Evolutionary conservation across 2,113 vertebrate genomes (phyloP).

Genomic region (Callospermophilus lateralis): DNA sequence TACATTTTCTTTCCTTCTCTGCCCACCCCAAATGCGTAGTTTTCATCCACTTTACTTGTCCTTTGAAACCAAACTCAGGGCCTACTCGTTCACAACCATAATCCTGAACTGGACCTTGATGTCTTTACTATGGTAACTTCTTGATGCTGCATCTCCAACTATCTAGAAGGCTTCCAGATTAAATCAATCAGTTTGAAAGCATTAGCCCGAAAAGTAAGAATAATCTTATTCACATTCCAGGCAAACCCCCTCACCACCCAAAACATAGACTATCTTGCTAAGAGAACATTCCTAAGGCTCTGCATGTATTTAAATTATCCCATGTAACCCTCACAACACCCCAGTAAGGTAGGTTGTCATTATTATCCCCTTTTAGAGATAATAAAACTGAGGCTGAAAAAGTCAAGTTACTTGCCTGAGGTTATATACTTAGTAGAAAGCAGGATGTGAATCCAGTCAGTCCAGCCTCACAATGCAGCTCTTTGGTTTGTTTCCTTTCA

Average conservation of each 20-base stretch:
- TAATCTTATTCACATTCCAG: not conserved
- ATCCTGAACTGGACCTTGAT: not conserved
- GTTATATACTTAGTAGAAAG: not conserved
- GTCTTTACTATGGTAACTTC: not conserved
- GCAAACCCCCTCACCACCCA: not conserved
- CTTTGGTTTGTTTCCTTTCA: not conserved
- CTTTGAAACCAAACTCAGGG: not conserved
- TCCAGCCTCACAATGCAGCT: not conserved
- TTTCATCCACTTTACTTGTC: not conserved
- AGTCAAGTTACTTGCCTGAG: not conserved
- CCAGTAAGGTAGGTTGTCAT: not conserved
- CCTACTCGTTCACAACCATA: not conserved
- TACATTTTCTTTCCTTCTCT: not conserved
- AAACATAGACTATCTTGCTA: not conserved
- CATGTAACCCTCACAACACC: not conserved
- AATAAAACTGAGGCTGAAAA: constrained; percentile 33
- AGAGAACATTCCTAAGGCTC: not conserved
- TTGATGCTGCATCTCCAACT: not conserved
- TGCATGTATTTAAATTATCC: not conserved
- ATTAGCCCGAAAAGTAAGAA: not conserved
- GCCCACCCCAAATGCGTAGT: not conserved
- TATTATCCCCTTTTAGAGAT: constrained; percentile 16
- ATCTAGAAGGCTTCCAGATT: not conserved
- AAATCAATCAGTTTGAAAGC: constrained; percentile 4
- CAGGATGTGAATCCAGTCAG: not conserved